These are phyloP conservation scores for Myodes glareolus DNA, from an alignment of 2,113 vertebrate species.

Conservation along the genomic window DNA sequence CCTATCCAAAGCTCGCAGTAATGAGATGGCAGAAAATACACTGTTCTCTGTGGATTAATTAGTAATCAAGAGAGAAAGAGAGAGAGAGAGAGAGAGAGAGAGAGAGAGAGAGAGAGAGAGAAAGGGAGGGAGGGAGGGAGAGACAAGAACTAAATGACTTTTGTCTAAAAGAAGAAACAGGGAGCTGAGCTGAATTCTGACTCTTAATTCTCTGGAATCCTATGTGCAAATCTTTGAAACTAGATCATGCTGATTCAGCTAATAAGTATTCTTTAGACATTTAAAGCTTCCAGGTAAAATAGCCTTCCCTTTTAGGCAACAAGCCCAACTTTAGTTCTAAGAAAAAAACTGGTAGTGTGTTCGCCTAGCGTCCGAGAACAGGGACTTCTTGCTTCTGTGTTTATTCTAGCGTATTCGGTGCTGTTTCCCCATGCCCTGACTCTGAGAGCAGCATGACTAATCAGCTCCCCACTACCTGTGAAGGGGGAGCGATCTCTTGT, in stretches of 20 bases:
- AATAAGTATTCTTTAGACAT: not conserved
- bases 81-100: too few relatives aligned
- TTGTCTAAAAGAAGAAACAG: not conserved
- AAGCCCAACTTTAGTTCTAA: not conserved
- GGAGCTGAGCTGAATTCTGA: not conserved
- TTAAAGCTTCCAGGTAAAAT: constrained; percentile 1
- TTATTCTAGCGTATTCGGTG: not conserved
- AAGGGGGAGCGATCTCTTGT: not conserved
- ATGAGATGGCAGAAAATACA: constrained; percentile 2
- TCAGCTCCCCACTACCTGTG: not conserved
- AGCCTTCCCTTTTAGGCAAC: not conserved
- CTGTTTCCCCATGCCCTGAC: not conserved
- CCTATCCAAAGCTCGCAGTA: not conserved
- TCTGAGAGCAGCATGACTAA: not conserved
- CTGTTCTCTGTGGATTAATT: constrained; percentile 70
- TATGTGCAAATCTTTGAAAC: not conserved
- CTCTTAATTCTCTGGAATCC: not conserved
- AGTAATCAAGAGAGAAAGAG: not conserved
- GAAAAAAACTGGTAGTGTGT: not conserved
- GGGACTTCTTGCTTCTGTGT: not conserved
- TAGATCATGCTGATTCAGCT: not conserved
- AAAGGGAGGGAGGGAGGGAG: too few relatives aligned
- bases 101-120: too few relatives aligned
- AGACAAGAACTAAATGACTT: not conserved
- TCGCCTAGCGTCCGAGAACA: not conserved